Percentiles rank a stretch among this genome's conserved stretches.
Evolutionary conservation across 2,113 vertebrate genomes (phyloP).

Genomic region (Nycticryphes semicollaris): DNA sequence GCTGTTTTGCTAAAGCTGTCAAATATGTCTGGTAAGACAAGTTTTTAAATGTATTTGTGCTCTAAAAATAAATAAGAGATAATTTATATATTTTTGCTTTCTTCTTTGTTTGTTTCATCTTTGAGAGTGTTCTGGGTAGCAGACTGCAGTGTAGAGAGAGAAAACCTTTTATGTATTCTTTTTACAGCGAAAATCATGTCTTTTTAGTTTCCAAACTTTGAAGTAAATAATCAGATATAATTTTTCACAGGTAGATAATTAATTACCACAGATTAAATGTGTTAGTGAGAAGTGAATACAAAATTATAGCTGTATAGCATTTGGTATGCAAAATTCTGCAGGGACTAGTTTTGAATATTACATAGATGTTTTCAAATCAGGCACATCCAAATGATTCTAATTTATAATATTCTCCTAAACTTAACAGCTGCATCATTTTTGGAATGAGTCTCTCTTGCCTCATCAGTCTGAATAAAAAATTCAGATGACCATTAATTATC

Average conservation of each 20-base stretch:
- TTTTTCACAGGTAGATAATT: conserved; percentile 36
- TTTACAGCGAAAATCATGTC: not conserved
- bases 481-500: conserved; percentile 81
- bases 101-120: not conserved
- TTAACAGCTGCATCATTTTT: conserved; percentile 82
- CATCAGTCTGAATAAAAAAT: conserved; percentile 72
- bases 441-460: conserved; percentile 76
- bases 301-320: conserved; percentile 57
- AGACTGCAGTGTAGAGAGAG: not conserved
- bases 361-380: conserved; percentile 57
- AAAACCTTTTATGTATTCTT: not conserved
- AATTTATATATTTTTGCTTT: not conserved
- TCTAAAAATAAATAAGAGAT: not conserved
- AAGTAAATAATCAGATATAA: not conserved
- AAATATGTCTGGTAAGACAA: not conserved
- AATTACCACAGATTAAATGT: conserved; percentile 33
- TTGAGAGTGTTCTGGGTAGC: not conserved
- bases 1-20: not conserved
- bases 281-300: not conserved
- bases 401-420: conserved; percentile 76
- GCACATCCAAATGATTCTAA: conserved; percentile 58
- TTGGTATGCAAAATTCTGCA: conserved; percentile 65
- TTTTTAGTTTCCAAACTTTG: not conserved
- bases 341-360: conserved; percentile 61
- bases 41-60: not conserved